Evolutionary conservation across 2,113 vertebrate species (phyloP), one percentile per base, ranked within the genome.

Genomic region (Tachuris rubrigastra): DNA sequence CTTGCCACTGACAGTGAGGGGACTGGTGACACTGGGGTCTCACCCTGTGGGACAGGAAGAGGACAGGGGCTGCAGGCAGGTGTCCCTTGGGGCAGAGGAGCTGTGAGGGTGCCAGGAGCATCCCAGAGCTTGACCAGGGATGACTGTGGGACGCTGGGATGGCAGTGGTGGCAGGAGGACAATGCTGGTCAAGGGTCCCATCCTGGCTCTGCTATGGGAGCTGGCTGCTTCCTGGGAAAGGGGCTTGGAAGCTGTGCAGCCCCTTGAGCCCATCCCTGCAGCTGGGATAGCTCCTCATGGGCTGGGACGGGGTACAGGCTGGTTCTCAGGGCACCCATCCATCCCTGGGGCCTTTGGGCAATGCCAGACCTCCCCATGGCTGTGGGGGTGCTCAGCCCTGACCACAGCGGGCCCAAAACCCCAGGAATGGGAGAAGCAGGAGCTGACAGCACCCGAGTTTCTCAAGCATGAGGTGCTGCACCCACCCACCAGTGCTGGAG

Each of bases 401-500:
- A 13, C 7, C 5, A 0, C 58, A 33, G 59, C 0, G 0, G 25
- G 12, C 44, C 66, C 74, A 33, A 75, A 87, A 5, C 4, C 14
- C 13, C 0, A 1, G 21, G 6, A 46, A 73, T 25, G 59, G 63
- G 72, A 60, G 58, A 47, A 31, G 37, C 28, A 12, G 85, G 68
- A 69, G 79, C 63, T 5, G 3, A 14, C 14, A 66, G 72, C 49
- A 10, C 18, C 55, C 3, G 2, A 22, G 5, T 8, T n/a, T 22
- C 46, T 63, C 0, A 0, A 20, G 60, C 0, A 0, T 4, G 77
- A 59, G 55, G 65, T 49, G 37, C 85, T 71, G 90, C 81, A 17
- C 55, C 50, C 73, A n/a, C 20, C 58, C 12, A 0, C 5, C 59
- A 7, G 1, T 1, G 19, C 68, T 13, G 1, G 6, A 83, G 63